Evolutionary conservation across 2,888 invertebrate genomes (phyloP).

Genomic region (Tiliacea aurago): DNA sequence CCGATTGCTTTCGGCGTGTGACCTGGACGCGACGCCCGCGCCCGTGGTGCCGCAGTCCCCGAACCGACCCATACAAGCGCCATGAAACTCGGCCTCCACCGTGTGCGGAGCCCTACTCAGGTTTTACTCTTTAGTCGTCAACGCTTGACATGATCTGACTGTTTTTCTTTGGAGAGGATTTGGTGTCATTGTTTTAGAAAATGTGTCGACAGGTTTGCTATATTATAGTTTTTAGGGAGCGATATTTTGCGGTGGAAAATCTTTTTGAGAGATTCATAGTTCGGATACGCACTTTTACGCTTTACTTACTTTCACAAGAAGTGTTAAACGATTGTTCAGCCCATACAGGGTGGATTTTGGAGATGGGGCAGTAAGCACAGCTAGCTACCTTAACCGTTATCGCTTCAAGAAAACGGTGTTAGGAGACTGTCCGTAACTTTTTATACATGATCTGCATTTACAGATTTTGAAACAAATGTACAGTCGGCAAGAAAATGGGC

Average conservation of each 20-base stretch:
- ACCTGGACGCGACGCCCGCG: conserved; percentile 95
- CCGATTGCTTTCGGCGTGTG: conserved; percentile 97
- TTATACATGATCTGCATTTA: too few relatives aligned
- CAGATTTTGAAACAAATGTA: too few relatives aligned
- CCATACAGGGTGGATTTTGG: too few relatives aligned
- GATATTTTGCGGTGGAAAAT: neutral
- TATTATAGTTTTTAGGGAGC: neutral
- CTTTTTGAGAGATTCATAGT: neutral
- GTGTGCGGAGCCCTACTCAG: conserved; percentile 69
- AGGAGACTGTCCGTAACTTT: too few relatives aligned
- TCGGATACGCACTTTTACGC: neutral
- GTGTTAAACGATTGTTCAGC: neutral
- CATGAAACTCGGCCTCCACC: conserved; percentile 73
- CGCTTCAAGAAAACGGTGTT: too few relatives aligned
- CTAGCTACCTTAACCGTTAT: too few relatives aligned
- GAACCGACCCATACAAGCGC: conserved; percentile 82
- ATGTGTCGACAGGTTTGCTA: conserved; percentile 29
- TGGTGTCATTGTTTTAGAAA: conserved; percentile 13
- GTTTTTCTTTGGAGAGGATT: conserved; percentile 14
- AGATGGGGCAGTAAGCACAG: too few relatives aligned
- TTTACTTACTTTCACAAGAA: neutral
- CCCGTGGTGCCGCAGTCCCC: conserved; percentile 78
- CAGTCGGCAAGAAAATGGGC: too few relatives aligned
- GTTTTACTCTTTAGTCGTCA: conserved; percentile 68
- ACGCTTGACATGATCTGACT: conserved; percentile 53